phyloP scores from a whole-genome alignment of 2,888 invertebrate genomes.

The Andrena hattorfiana region DNA sequence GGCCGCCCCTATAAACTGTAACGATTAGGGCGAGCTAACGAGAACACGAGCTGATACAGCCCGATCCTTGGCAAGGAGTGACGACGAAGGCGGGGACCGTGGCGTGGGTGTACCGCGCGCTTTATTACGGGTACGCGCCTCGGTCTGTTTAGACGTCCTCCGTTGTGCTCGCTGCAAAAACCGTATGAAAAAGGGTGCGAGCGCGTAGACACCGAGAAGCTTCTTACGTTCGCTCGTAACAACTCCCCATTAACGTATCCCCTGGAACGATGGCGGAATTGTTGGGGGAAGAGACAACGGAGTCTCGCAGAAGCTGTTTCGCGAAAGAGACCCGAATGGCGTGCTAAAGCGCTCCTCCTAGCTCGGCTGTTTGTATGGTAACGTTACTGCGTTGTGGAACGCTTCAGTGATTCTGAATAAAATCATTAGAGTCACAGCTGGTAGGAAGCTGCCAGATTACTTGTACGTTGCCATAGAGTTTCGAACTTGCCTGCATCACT shows the following conservation, averaged over 20 bases:
- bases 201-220: constrained; percentile 13
- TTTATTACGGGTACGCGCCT: constrained; percentile 5
- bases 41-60: background rate
- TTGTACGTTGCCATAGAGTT: background rate
- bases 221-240: constrained; percentile 48
- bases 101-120: no score
- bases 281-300: background rate
- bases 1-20: constrained; percentile 11
- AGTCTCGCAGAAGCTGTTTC: constrained; percentile 41
- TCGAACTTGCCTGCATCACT: background rate
- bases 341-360: constrained; percentile 38
- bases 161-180: constrained; percentile 21
- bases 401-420: constrained; percentile 27
- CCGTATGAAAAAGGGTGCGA: background rate
- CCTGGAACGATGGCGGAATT: constrained; percentile 20
- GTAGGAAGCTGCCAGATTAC: constrained; percentile 11
- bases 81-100: background rate
- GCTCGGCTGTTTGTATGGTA: constrained; percentile 46
- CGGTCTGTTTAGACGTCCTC: constrained; percentile 25
- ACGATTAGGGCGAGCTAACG: constrained; percentile 21
- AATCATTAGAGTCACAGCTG: constrained; percentile 27
- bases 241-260: constrained; percentile 46
- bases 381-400: constrained; percentile 12
- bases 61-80: background rate
- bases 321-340: constrained; percentile 19